Evolutionary conservation across 2,113 vertebrate species (phyloP), one percentile per base, ranked within the genome.

Genomic region (Quiscalus mexicanus): DNA sequence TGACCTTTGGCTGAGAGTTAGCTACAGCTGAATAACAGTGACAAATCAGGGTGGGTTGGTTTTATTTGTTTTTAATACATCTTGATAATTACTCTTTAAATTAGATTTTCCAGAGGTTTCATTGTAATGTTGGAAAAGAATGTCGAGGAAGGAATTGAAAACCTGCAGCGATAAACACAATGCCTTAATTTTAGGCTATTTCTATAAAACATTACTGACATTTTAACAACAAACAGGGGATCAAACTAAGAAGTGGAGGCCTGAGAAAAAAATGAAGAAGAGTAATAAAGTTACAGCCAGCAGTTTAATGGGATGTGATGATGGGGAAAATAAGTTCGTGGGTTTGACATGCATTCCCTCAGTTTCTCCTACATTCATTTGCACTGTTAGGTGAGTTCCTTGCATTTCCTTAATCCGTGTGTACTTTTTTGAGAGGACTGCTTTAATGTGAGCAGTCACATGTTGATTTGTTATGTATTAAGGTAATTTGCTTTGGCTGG

Each of bases 11-110:
- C 80, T 96, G 83, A 84, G 53, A 90, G 73, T 94, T 89, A 69
- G 77, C 78, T 92, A 45, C 83, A 95, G 76, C 67, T 93, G 85
- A 95, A 33, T 52, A 87, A 55, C 88, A 79, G 42, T 96, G 86
- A 95, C 84, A 96, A 81, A 92, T 92, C 70, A 62, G 81, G 49
- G 41, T 60, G 37, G 78, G 82, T 91, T 3, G 10, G 27, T 93
- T 96, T 94, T 92, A 92, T 97, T 95, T 83, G 55, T 10, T 96
- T 96, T 93, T 91, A 94, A 94, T 89, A 92, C 94, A 91, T 84
- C 92, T 93, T 76, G 39, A 84, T 97, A 95, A 97, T 96, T 97
- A 86, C 87, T 96, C 76, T 79, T 76, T 76, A 82, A 96, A 97
- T 96, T 73, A 90, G 92, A 24, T 93, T 97, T 96, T 93, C 3